These are phyloP conservation scores for Microcebus tavaratra DNA, from an alignment of 2,113 vertebrate species.

Conservation along the genomic window DNA sequence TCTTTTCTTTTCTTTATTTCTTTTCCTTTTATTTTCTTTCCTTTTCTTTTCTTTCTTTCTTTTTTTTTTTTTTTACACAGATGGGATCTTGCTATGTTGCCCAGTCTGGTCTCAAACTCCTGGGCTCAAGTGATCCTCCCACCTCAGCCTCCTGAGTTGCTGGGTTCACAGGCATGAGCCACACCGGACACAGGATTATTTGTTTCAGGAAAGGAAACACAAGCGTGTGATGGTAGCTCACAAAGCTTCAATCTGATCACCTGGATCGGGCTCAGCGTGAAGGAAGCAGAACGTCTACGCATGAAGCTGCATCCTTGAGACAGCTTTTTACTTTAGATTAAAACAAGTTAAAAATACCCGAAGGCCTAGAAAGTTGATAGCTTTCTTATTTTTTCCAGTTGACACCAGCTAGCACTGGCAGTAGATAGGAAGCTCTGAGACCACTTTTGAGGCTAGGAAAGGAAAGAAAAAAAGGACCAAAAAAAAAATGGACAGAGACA, in stretches of 20 bases:
- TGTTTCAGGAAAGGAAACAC: not conserved
- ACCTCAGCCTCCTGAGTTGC: too few relatives aligned
- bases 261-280: not conserved
- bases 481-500: not conserved
- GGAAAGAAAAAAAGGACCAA: not conserved
- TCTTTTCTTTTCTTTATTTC: too few relatives aligned
- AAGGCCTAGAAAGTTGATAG: not conserved
- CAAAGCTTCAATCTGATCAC: not conserved
- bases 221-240: not conserved
- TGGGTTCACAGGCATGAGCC: too few relatives aligned
- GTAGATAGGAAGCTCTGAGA: not conserved
- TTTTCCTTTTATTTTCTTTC: accelerated
- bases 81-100: too few relatives aligned
- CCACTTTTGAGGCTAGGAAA: not conserved
- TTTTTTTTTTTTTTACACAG: too few relatives aligned
- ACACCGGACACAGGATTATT: not conserved
- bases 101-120: too few relatives aligned
- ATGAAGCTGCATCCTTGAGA: not conserved
- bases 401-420: not conserved
- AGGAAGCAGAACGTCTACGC: not conserved
- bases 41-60: too few relatives aligned
- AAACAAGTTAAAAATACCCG: not conserved
- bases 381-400: not conserved
- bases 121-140: too few relatives aligned
- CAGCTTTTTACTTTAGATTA: not conserved